Evolutionary conservation across 2,113 vertebrate genomes (phyloP), one percentile per base, ranked within the genome.

Genomic region (Silurus asotus): DNA sequence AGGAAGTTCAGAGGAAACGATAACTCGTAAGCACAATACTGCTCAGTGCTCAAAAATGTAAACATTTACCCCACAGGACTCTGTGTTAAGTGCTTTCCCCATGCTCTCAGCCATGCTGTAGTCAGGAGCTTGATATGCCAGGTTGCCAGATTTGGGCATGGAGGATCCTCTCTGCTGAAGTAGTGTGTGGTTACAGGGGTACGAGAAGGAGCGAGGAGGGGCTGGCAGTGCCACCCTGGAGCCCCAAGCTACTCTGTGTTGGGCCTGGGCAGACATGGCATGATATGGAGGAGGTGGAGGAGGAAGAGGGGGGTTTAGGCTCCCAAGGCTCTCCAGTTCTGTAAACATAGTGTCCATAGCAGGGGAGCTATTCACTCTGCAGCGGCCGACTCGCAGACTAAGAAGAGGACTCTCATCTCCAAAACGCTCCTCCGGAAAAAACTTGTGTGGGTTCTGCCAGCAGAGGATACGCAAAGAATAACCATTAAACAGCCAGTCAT

Each of bases 361-460:
- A 70, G 98, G 97, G 85, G 97, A 98, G 90, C 98, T 99, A 94
- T 97, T 99, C 85, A 99, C 94, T 0, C 98, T 96, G 88, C 97
- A 98, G 75, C 97, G 96, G 83, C 97, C 96, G 76, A 96, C 93
- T 93, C 97, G 96, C 91, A 97, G 76, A 20, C 96, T 96, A 92
- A 98, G 94, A 82, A 98, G 96, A 0, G 98, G 98, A 94, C 98
- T 99, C 93, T 98, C 98, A 0, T 99, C 98, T 85, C 98, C 98
- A 90, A 99, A 99, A 17, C 97, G 95, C 88, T 99, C 98, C 82
- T 99, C 98, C 0, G 98, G 98, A 90, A 99, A 99, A 94, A 99
- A 99, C 91, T 99, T 99, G 93, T 97, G 97, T 64, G 98, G 98
- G 92, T 99, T 99, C 98, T 99, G 92, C 20, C n/a, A 37, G 45